These are phyloP conservation scores for Chaetops frenatus DNA, from an alignment of 2,113 vertebrate species.

Conservation along the genomic window DNA sequence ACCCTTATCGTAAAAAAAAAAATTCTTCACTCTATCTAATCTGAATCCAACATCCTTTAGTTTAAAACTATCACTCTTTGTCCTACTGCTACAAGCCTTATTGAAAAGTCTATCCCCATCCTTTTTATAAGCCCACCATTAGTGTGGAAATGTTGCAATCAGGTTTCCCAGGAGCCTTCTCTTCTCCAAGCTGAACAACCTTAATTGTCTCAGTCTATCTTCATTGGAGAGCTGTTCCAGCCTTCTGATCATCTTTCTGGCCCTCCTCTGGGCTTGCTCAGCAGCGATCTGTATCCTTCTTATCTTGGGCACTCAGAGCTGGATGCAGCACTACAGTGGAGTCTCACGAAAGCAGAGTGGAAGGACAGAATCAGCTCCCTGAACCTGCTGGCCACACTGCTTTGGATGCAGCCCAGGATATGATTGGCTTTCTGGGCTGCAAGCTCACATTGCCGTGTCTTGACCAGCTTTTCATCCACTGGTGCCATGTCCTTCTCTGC, in stretches of 20 bases:
- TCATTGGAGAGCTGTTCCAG: neutral
- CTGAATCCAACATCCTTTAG: neutral
- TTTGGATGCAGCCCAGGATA: neutral
- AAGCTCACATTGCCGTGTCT: fast-evolving
- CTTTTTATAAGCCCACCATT: neutral
- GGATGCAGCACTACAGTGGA: neutral
- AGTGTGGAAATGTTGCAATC: neutral
- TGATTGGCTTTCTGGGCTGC: neutral
- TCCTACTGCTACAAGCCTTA: neutral
- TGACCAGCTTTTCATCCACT: neutral
- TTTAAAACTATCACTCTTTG: neutral
- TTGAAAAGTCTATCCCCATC: neutral
- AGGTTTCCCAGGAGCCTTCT: neutral
- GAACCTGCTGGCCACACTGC: too few species aligned
- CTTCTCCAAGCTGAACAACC: neutral
- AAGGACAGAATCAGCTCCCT: neutral
- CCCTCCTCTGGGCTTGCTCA: neutral
- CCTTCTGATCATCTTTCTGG: neutral
- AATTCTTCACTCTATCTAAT: neutral
- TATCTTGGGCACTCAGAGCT: neutral
- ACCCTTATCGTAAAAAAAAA: neutral
- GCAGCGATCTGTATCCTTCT: neutral
- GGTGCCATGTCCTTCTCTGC: neutral
- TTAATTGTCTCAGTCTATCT: neutral
- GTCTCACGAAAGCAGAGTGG: neutral